phyloP scores from a whole-genome alignment of 2,888 invertebrate genomes.

The Drosophila helvetica region DNA sequence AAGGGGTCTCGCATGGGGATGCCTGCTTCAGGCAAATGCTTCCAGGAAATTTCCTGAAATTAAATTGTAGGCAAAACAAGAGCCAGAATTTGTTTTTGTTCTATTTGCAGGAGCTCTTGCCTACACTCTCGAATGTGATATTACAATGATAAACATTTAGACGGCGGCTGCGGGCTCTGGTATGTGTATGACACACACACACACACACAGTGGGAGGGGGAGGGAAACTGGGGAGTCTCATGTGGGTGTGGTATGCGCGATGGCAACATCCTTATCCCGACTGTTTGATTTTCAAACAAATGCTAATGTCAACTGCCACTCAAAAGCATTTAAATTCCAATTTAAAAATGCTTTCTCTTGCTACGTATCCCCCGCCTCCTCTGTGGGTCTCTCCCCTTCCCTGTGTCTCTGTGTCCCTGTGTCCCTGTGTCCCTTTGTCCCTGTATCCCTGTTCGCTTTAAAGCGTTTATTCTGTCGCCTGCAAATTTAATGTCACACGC shows the following conservation, averaged over 20 bases:
- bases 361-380: neutral
- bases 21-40: neutral
- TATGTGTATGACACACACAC: conserved; percentile 62
- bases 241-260: neutral
- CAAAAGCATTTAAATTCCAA: conserved; percentile 72
- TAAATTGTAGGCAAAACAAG: conserved; percentile 44
- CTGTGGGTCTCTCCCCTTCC: conserved; percentile 5
- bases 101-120: neutral
- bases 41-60: conserved; percentile 35
- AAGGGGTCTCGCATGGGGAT: conserved; percentile 28
- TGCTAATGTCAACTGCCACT: conserved; percentile 75
- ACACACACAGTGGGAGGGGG: neutral
- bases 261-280: conserved; percentile 38
- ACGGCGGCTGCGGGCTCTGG: conserved; percentile 40
- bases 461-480: conserved; percentile 42
- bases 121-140: conserved; percentile 40
- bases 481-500: conserved; percentile 42
- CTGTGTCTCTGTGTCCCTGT: conserved; percentile 13
- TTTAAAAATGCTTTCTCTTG: conserved; percentile 58
- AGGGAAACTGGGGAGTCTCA: no score
- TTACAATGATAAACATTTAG: conserved; percentile 68
- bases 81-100: conserved; percentile 6
- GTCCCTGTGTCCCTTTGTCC: neutral
- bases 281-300: conserved; percentile 58
- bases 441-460: conserved; percentile 46